Base-by-base conservation (phyloP, 1,140 invertebrate species). In the Nasonia vitripennis region DNA sequence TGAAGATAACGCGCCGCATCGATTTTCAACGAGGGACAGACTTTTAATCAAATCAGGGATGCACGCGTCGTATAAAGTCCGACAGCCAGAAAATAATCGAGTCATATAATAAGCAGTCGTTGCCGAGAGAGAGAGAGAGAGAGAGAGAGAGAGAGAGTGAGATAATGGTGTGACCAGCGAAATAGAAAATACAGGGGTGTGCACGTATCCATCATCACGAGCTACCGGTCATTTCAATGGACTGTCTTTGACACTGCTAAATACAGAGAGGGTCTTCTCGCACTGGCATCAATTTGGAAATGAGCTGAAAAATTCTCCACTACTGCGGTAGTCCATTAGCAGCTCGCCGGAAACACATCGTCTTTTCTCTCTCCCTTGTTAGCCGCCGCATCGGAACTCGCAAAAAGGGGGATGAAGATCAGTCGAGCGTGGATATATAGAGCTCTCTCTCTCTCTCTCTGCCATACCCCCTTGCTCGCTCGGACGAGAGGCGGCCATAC, bases 301-400 rank as follows among this genome's bases (percentile, higher is more conserved):
- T 48, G 82, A 84, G 74, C 55, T 78, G 82, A 78, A 83, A 83
- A 78, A 78, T 84, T 84, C 41, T 41, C 14, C 12, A 78, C 82
- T 62, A 11, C 9, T 17, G 37, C 75, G 82, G 34, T 27, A 68
- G 62, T 84, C 82, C 82, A 78, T 84, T 84, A 84, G 62, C 74
- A 45, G 37, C 55, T 45, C 74, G 48, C 34, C 82, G 82, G 82
- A 84, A 84, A 77, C 74, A 77, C 74, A 78, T 45, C n/a, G 23
- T 34, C 48, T 34, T 78, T 48, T 7, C 55, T 62, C 55, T 62
- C 55, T 20, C 55, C 68, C 80, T 73, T 73, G 80, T 82, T 82
- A 82, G 80, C 70, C 80, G 34, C 34, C 34, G 34, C 80, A 82
- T 82, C 80, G 80, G 80, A 82, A 82, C 80, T 82, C 17, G 68